Evolutionary conservation across 2,888 invertebrate genomes (phyloP).

Genomic region (Tineola bisselliella): DNA sequence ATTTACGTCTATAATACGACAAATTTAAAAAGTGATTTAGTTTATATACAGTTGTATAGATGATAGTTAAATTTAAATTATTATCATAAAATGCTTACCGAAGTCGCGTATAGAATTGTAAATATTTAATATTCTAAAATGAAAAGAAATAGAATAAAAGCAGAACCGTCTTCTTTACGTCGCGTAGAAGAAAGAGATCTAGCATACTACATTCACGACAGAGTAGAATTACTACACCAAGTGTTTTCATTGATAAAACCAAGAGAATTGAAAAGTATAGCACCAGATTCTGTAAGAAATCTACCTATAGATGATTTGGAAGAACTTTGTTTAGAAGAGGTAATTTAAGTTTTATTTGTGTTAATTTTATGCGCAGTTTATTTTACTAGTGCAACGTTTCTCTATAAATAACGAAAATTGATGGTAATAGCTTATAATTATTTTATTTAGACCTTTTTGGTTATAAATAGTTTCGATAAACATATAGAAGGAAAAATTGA

Average conservation of each 20-base stretch:
- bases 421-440: too few relatives aligned
- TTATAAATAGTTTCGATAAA: too few relatives aligned
- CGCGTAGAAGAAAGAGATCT: slow-evolving; percentile 40
- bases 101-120: too few relatives aligned
- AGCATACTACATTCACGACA: slow-evolving; percentile 67
- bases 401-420: too few relatives aligned
- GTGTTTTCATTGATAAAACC: slow-evolving; percentile 66
- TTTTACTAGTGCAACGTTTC: too few relatives aligned
- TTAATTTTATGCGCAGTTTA: too few relatives aligned
- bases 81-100: too few relatives aligned
- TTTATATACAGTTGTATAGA: too few relatives aligned
- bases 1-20: not conserved
- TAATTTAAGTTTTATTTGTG: slow-evolving; percentile 20
- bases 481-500: too few relatives aligned
- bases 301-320: slow-evolving; percentile 62
- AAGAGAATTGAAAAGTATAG: slow-evolving; percentile 65
- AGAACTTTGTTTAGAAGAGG: slow-evolving; percentile 70
- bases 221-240: slow-evolving; percentile 69
- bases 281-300: slow-evolving; percentile 59
- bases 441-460: too few relatives aligned
- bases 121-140: not conserved
- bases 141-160: not conserved
- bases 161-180: not conserved
- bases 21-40: too few relatives aligned
- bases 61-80: too few relatives aligned